phyloP scores from a whole-genome alignment of 2,113 vertebrate species.

The Oreochromis niloticus region DNA sequence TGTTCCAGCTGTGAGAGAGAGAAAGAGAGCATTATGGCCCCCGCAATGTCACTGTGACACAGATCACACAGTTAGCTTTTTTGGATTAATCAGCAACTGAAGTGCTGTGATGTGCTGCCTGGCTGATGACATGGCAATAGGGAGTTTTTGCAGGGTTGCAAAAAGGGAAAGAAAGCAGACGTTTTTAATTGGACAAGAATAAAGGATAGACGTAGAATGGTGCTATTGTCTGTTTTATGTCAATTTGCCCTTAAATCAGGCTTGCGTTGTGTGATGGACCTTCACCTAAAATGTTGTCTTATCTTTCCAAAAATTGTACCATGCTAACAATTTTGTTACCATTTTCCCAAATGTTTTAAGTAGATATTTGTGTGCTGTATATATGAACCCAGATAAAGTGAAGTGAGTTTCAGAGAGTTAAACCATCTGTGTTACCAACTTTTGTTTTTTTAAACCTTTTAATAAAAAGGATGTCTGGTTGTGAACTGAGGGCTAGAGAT shows the following conservation, averaged over 20 bases:
- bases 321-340: not conserved
- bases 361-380: not conserved
- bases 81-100: slow-evolving; percentile 18
- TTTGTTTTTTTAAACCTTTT: not conserved
- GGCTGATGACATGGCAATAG: not conserved
- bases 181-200: not conserved
- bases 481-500: not conserved
- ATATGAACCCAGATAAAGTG: not conserved
- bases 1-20: not conserved
- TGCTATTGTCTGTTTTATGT: not conserved
- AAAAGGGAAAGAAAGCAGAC: not conserved
- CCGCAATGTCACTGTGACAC: slow-evolving; percentile 13
- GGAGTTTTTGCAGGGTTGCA: not conserved
- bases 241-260: not conserved
- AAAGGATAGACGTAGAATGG: too few relatives aligned
- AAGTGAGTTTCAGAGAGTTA: not conserved
- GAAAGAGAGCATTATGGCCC: not conserved
- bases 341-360: not conserved
- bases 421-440: not conserved
- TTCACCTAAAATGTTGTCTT: not conserved
- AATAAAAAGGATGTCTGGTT: not conserved
- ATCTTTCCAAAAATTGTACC: not conserved
- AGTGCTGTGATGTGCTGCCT: not conserved
- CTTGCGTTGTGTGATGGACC: not conserved
- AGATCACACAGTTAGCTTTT: not conserved